Evolutionary conservation across 2,888 invertebrate genomes (phyloP).

Genomic region (Lissonota sp.): DNA sequence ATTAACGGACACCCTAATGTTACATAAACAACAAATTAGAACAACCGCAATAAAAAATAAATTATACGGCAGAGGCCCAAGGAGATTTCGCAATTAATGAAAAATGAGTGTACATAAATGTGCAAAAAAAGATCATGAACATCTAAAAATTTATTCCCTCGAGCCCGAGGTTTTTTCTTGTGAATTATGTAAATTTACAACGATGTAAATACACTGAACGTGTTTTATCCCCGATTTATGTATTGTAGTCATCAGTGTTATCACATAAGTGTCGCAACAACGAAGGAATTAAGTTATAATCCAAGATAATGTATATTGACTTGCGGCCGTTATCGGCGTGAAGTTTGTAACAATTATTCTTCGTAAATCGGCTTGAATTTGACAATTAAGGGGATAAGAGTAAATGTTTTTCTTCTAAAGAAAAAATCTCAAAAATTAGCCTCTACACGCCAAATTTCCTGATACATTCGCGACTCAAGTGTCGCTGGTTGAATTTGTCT

Average conservation of each 20-base stretch:
- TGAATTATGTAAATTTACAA: conserved; percentile 57
- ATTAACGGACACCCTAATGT: too few species aligned
- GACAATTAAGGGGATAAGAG: conserved; percentile 6
- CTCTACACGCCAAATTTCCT: conserved; percentile 15
- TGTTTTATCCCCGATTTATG: conserved; percentile 35
- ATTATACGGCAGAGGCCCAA: too few species aligned
- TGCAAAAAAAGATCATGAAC: conserved; percentile 47
- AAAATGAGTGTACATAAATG: neutral
- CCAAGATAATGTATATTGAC: neutral
- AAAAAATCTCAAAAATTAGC: conserved; percentile 25
- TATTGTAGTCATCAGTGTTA: conserved; percentile 8
- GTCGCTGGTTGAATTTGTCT: conserved; percentile 22
- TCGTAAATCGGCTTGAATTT: neutral
- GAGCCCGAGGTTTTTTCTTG: conserved; percentile 54
- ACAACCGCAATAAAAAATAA: too few species aligned
- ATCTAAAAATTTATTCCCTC: conserved; percentile 35
- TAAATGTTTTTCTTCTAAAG: neutral
- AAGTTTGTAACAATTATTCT: neutral
- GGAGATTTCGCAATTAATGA: too few species aligned
- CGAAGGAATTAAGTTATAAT: conserved; percentile 20
- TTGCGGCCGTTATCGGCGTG: neutral
- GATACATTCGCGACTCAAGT: conserved; percentile 23
- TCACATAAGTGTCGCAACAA: conserved; percentile 20
- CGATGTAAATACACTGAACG: conserved; percentile 61
- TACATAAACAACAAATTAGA: neutral